Conservation (phyloP, 2,113 vertebrate species). For the Dryoscopus gambensis region DNA sequence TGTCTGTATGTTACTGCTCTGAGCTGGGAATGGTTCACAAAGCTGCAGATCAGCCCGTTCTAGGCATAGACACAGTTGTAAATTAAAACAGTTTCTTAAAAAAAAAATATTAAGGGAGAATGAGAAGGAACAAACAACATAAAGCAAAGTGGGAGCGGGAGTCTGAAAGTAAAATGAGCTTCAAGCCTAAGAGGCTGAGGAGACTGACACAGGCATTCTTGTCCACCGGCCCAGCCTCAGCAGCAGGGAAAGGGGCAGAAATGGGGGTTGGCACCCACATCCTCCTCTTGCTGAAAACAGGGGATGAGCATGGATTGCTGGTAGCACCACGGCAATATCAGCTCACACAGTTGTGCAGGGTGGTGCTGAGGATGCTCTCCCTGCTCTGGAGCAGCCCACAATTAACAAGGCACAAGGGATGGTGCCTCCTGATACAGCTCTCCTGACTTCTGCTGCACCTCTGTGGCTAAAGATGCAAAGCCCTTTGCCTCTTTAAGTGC, state of each 20-base stretch:
- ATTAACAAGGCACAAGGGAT: no score
- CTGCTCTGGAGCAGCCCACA: background rate
- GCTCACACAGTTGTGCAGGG: background rate
- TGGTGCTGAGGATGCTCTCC: background rate
- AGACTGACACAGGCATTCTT: background rate
- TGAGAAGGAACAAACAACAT: background rate
- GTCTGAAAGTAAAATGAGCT: background rate
- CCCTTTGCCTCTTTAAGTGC: background rate
- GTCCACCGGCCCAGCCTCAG: background rate
- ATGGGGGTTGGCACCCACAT: no score
- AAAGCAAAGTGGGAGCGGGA: background rate
- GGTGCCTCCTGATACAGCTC: background rate
- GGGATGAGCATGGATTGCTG: background rate
- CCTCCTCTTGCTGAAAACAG: background rate
- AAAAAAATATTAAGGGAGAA: background rate
- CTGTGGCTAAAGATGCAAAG: background rate
- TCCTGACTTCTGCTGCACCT: background rate
- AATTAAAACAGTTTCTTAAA: background rate
- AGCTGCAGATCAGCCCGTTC: background rate
- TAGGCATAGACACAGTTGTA: background rate
- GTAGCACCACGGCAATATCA: background rate
- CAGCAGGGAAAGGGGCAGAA: background rate
- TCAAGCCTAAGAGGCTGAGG: background rate
- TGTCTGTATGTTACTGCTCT: background rate
- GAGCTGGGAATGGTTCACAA: background rate